Conservation (phyloP, 1,140 invertebrate genomes). For the Lerema accius region DNA sequence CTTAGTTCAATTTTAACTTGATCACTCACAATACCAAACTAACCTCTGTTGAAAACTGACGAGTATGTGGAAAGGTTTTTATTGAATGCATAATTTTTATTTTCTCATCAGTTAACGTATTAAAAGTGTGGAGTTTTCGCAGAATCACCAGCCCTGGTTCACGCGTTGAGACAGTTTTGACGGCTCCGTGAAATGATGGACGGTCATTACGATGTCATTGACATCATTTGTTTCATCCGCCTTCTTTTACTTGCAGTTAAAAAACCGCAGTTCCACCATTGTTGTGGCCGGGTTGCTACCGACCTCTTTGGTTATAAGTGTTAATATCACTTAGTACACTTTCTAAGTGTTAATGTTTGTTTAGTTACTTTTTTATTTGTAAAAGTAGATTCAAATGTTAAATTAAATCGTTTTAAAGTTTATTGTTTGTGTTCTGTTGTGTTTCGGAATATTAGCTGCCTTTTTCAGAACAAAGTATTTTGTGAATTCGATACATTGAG, state of each 20-base stretch:
- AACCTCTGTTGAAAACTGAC: no score
- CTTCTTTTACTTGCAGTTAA: slow-evolving; percentile 51
- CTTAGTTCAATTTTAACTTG: no score
- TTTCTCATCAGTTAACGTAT: no score
- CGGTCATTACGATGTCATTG: slow-evolving; percentile 73
- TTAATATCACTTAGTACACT: slow-evolving; percentile 37
- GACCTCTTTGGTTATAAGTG: slow-evolving; percentile 40
- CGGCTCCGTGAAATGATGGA: slow-evolving; percentile 61
- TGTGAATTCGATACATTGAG: no score
- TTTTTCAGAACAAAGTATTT: no score
- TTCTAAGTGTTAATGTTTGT: slow-evolving; percentile 32
- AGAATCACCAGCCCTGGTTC: slow-evolving; percentile 36
- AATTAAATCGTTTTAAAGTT: neutral
- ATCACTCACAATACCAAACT: no score
- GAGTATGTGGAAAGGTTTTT: no score
- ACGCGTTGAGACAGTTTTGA: slow-evolving; percentile 65
- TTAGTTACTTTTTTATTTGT: slow-evolving; percentile 21
- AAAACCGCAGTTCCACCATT: slow-evolving; percentile 51
- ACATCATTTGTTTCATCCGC: slow-evolving; percentile 68
- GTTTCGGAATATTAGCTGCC: neutral
- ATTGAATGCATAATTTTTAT: no score
- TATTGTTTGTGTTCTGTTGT: neutral
- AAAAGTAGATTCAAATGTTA: slow-evolving; percentile 4
- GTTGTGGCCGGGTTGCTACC: slow-evolving; percentile 52
- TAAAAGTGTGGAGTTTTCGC: no score